phyloP scores from a whole-genome alignment of 2,888 invertebrate species.

The Mantis religiosa region DNA sequence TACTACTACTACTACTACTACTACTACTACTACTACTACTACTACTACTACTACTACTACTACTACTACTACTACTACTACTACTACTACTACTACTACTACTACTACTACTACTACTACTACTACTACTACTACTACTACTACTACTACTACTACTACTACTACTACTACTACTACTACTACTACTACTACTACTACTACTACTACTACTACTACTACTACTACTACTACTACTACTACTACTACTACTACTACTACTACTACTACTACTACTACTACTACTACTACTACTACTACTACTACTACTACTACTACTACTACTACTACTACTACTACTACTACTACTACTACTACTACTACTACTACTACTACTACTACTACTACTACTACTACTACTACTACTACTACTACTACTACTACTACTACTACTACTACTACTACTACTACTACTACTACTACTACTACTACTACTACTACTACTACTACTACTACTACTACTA shows the following conservation, averaged over 20 bases:
- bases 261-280: background rate
- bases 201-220: no score
- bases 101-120: no score
- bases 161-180: no score
- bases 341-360: background rate
- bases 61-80: no score
- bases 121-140: no score
- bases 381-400: slow-evolving; percentile 1
- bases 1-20: no score
- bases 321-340: slow-evolving; percentile 1
- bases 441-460: slow-evolving; percentile 1
- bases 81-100: no score
- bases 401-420: background rate
- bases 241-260: background rate
- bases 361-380: background rate
- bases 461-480: background rate
- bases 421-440: background rate
- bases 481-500: background rate
- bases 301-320: background rate
- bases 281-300: slow-evolving; percentile 1
- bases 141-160: no score
- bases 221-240: no score
- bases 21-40: no score
- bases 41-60: no score
- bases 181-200: no score